Evolutionary conservation across 1,140 invertebrate genomes (phyloP), one percentile per base, ranked within the genome.

Genomic region (Lepidurus couesii): DNA sequence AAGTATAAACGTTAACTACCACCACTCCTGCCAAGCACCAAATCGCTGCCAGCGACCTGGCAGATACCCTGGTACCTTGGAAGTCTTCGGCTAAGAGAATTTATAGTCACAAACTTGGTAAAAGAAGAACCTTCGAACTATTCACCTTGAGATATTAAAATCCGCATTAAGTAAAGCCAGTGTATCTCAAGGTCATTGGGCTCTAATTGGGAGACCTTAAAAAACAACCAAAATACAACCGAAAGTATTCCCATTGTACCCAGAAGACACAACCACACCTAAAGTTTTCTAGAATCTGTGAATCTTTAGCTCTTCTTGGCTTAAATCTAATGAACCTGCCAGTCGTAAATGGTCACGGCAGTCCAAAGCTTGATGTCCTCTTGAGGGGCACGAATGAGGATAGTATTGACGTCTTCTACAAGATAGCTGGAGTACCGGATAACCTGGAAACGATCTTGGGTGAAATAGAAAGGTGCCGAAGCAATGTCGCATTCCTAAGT

Each of bases 21-120:
- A 73, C 43, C 6, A 78, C 44, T 11, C 26, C 43, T 24, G 42
- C 74, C 8, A 78, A 43, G 13, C 77, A 78, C 77, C 77, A 78
- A 47, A 44, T 5, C 0, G 44, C 77, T 9, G 53, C 77, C 8
- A 74, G 11, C 9, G 74, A 65, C 13, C 53, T 65, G 1, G 9
- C 13, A 11, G 53, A 65, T 1, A 16, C 3, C 53, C 5, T 16
- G 16, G 53, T 65, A 16, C 9, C 13, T 4, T 16, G 9, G 5
- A 65, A 16, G 21, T 65, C 53, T 9, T 65, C 53, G 9, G 16
- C 53, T 65, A 16, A 65, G 53, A 65, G n/a, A 16, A 65, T 1
- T 21, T 65, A 16, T 65, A 16, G 45, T 47, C 8, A 65, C 7
- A n/a, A n/a, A 65, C 11, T 9, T 1, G 1, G 21, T 11, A 7